Conservation (phyloP, 2,113 vertebrate genomes). For the Hoplias malabaricus region DNA sequence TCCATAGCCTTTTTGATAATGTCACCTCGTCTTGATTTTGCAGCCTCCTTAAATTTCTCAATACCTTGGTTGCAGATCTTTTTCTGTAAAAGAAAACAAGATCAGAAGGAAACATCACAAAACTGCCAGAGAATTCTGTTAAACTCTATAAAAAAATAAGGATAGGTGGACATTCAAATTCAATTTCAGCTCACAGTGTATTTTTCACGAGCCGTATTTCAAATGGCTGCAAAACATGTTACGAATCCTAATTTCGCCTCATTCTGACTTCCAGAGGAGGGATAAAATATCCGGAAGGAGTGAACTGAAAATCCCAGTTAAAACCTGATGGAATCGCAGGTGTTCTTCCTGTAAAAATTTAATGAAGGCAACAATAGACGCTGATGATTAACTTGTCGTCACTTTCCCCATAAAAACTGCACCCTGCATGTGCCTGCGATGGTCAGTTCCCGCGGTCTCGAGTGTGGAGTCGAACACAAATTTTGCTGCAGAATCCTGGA, state of each 20-base stretch:
- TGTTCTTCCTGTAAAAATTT: neutral
- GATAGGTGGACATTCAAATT: neutral
- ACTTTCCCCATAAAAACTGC: neutral
- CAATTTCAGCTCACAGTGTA: neutral
- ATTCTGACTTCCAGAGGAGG: neutral
- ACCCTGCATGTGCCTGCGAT: neutral
- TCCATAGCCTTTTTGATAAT: conserved; percentile 69
- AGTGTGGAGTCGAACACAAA: neutral
- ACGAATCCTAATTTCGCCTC: conserved; percentile 1
- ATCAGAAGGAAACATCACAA: neutral
- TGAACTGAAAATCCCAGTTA: neutral
- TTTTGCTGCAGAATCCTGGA: neutral
- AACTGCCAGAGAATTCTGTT: neutral
- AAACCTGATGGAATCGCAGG: neutral
- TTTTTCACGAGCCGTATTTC: neutral
- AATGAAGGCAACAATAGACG: neutral
- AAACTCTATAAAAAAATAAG: neutral
- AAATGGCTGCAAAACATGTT: neutral
- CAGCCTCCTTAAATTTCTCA: conserved; percentile 71
- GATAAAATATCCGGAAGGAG: neutral
- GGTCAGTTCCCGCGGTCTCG: neutral
- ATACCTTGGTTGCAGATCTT: conserved; percentile 71
- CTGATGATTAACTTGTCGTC: neutral
- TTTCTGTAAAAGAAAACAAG: conserved; percentile 62
- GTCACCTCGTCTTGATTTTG: conserved; percentile 61